Evolutionary conservation across 2,113 vertebrate genomes (phyloP).

Genomic region (Bubo scandiacus): DNA sequence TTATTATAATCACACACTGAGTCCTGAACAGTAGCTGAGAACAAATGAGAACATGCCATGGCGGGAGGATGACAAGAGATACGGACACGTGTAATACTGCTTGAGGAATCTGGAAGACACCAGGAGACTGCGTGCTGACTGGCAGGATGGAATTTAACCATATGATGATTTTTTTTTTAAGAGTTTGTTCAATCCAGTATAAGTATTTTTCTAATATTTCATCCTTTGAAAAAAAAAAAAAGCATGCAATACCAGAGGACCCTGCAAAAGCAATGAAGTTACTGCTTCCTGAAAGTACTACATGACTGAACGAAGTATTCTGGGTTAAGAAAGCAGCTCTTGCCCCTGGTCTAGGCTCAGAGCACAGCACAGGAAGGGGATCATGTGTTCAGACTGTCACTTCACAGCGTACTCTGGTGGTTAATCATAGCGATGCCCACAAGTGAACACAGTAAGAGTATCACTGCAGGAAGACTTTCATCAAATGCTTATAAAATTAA

Average conservation of each 20-base stretch:
- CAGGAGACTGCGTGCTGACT: neutral
- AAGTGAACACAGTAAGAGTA: neutral
- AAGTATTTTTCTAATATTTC: neutral
- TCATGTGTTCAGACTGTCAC: neutral
- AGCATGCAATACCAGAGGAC: neutral
- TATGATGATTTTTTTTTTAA: neutral
- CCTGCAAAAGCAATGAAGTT: neutral
- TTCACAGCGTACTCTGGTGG: neutral
- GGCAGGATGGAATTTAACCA: neutral
- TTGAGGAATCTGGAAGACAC: neutral
- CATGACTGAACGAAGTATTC: neutral
- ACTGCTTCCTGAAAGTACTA: neutral
- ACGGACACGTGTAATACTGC: accelerated
- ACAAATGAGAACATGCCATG: neutral
- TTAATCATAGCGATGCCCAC: neutral
- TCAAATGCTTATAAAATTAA: neutral
- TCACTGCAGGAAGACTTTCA: neutral
- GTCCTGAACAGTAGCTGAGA: neutral
- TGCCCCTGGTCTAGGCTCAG: neutral
- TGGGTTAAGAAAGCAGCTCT: neutral
- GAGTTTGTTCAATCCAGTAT: neutral
- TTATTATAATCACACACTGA: neutral
- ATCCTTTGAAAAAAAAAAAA: neutral
- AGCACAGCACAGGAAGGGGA: neutral
- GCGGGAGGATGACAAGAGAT: neutral